Evolutionary conservation across 2,113 vertebrate genomes (phyloP).

Genomic region (Coptodon rendalli): DNA sequence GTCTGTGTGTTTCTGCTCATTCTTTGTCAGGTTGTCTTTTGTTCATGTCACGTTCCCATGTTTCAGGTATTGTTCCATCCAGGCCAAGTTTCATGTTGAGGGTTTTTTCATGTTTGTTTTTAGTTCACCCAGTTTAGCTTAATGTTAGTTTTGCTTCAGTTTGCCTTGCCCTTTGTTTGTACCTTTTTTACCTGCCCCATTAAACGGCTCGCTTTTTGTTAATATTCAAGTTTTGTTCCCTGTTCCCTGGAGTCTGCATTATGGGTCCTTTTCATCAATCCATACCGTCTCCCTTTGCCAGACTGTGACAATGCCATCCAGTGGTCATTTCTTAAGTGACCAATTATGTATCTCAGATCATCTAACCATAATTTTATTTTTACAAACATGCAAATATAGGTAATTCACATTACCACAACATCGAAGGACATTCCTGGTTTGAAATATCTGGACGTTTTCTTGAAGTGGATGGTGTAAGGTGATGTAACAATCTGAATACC

Average conservation of each 20-base stretch:
- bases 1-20: not conserved
- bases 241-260: accelerated
- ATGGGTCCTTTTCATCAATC: not conserved
- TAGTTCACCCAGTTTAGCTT: accelerated
- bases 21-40: not conserved
- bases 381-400: not conserved
- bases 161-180: not conserved
- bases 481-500: conserved; percentile 80
- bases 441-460: conserved; percentile 82
- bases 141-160: not conserved
- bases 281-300: not conserved
- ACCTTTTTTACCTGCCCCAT: accelerated
- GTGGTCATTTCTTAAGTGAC: not conserved
- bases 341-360: not conserved
- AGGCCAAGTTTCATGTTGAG: not conserved
- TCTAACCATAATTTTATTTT: conserved; percentile 39
- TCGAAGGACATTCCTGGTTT: conserved; percentile 87
- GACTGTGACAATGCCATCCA: not conserved
- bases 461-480: conserved; percentile 83
- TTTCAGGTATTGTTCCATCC: not conserved
- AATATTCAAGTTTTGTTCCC: not conserved
- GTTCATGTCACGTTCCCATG: accelerated
- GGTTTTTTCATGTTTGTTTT: not conserved
- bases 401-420: conserved; percentile 68
- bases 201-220: not conserved